Percentiles rank a stretch among this genome's conserved stretches.
These are phyloP conservation scores for Drosophila neotestacea DNA, from an alignment of 2,888 invertebrate genomes.

Conservation along the genomic window DNA sequence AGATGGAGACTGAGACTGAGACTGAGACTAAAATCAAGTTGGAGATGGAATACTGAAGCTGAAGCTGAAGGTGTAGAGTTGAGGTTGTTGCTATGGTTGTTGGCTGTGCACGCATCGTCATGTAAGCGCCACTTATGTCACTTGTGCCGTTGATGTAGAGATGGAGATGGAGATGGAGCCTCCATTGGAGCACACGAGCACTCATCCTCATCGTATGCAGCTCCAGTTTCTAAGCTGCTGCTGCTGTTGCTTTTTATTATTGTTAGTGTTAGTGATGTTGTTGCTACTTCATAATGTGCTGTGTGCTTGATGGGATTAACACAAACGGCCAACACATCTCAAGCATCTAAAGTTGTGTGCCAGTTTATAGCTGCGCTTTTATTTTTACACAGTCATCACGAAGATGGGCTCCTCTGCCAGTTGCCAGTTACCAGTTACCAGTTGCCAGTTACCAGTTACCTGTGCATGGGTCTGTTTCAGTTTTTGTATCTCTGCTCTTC, in stretches of 20 bases:
- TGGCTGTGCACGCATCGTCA: constrained; percentile 81
- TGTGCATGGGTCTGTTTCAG: constrained; percentile 43
- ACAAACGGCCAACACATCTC: constrained; percentile 81
- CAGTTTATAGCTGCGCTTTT: constrained; percentile 69
- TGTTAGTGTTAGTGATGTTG: constrained; percentile 51
- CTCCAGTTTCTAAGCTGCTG: constrained; percentile 72
- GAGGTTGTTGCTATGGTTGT: constrained; percentile 38
- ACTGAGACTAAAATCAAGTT: constrained; percentile 5
- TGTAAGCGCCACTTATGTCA: constrained; percentile 82
- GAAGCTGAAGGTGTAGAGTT: not conserved
- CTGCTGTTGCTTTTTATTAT: constrained; percentile 29
- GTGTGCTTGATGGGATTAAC: constrained; percentile 80
- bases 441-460: constrained; percentile 5
- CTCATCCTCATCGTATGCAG: constrained; percentile 58
- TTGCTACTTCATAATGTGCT: constrained; percentile 78
- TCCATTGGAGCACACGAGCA: constrained; percentile 62
- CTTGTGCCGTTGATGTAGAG: constrained; percentile 79
- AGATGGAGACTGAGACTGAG: constrained; percentile 15
- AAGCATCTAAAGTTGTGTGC: constrained; percentile 78
- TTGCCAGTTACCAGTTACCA: too few relatives aligned
- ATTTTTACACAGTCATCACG: constrained; percentile 74
- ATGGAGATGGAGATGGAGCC: constrained; percentile 48
- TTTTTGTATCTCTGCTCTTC: constrained; percentile 59
- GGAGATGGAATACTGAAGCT: constrained; percentile 35
- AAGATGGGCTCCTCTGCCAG: constrained; percentile 21